phyloP scores from a whole-genome alignment of 2,113 vertebrate species.

The Sapajus apella region DNA sequence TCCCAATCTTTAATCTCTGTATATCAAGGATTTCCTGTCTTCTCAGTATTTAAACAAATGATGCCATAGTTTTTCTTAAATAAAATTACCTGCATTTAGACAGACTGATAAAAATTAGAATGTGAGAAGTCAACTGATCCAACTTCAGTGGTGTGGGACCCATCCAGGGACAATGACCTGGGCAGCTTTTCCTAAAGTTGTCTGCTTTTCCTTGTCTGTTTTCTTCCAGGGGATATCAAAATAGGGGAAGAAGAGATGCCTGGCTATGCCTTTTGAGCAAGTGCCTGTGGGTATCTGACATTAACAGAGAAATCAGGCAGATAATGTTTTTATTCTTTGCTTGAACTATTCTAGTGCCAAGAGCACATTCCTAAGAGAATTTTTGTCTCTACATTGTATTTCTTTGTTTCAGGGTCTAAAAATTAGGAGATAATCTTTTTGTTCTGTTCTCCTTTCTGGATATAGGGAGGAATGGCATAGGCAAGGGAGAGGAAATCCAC shows the following conservation, averaged over 20 bases:
- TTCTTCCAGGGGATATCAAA: neutral
- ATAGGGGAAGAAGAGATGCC: neutral
- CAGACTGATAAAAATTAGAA: neutral
- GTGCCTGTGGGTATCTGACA: neutral
- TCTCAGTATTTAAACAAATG: neutral
- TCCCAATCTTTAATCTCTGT: neutral
- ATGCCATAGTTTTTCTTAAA: neutral
- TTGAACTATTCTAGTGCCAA: neutral
- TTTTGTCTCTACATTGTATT: neutral
- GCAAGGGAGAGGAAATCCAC: neutral
- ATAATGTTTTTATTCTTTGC: slow-evolving; percentile 7
- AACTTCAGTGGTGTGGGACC: neutral
- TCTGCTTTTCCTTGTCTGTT: neutral
- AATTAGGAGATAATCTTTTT: neutral
- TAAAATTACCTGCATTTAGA: neutral
- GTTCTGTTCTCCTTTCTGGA: neutral
- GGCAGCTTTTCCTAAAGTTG: neutral
- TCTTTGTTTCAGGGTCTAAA: neutral
- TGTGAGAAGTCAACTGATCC: neutral
- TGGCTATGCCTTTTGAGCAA: neutral
- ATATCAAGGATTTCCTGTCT: slow-evolving; percentile 9
- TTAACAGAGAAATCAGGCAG: neutral
- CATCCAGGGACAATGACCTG: neutral
- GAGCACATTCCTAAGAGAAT: neutral
- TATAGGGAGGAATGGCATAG: neutral